These are phyloP conservation scores for Prenolepis imparis DNA, from an alignment of 2,888 invertebrate species.

Conservation along the genomic window DNA sequence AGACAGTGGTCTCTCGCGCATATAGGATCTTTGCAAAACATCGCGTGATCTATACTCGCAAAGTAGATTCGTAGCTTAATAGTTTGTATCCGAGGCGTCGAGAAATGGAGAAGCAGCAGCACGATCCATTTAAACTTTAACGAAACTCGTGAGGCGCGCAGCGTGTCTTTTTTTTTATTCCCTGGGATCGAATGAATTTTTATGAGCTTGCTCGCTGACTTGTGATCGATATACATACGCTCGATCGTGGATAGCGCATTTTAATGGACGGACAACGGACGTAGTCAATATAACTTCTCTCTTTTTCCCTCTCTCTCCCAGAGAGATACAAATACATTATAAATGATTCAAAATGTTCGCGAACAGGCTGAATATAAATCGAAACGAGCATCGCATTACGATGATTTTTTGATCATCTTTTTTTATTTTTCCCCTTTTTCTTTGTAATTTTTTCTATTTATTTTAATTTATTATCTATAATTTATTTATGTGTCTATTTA, in stretches of 20 bases:
- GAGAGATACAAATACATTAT: constrained; percentile 6
- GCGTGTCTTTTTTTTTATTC: constrained; percentile 31
- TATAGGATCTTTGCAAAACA: neutral
- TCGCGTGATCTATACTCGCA: neutral
- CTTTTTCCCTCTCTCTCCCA: neutral
- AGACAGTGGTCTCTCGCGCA: neutral
- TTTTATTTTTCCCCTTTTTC: neutral
- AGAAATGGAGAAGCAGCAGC: constrained; percentile 14
- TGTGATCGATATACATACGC: constrained; percentile 48
- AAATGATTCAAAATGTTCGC: constrained; percentile 26
- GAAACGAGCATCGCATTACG: neutral
- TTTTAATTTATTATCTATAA: too few species aligned
- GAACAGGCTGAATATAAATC: neutral
- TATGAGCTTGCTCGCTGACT: constrained; percentile 42
- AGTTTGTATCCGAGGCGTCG: constrained; percentile 6
- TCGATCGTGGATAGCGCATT: constrained; percentile 45
- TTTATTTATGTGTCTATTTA: too few species aligned
- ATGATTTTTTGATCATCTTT: neutral
- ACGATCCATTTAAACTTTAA: constrained; percentile 49
- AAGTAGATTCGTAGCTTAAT: constrained; percentile 12
- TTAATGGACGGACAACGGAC: constrained; percentile 38
- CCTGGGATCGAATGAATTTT: constrained; percentile 45
- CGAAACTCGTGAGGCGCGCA: constrained; percentile 48
- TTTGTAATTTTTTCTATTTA: neutral
- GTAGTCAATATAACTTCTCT: neutral